A percentile compares a stretch with the other conserved stretches of the same genome.
phyloP scores from a whole-genome alignment of 2,113 vertebrate genomes.

The Atherinomorus stipes region DNA sequence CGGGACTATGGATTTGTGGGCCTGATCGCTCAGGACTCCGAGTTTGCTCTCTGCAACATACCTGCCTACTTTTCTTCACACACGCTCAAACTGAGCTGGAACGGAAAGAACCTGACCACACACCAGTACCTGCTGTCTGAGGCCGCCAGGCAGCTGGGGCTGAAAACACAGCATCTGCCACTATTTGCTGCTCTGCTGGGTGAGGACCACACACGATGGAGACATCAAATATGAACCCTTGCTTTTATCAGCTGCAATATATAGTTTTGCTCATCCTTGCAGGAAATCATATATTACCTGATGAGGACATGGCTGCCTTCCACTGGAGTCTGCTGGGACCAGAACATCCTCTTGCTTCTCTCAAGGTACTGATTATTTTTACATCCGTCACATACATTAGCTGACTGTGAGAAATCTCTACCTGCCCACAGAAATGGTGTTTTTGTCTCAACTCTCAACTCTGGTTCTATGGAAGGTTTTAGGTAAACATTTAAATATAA shows the following conservation, averaged over 20 bases:
- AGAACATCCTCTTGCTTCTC: constrained; percentile 92
- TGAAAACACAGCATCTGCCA: constrained; percentile 90
- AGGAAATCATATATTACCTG: constrained; percentile 96
- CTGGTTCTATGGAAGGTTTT: too few relatives aligned
- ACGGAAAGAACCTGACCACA: constrained; percentile 94
- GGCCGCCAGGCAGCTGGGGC: constrained; percentile 91
- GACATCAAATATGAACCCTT: too few relatives aligned
- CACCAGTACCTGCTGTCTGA: constrained; percentile 94
- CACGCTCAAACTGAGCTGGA: constrained; percentile 94
- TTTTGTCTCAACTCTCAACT: too few relatives aligned
- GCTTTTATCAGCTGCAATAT: background rate
- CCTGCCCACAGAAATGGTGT: too few relatives aligned
- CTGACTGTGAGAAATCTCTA: background rate
- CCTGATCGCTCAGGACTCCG: constrained; percentile 92
- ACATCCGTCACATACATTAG: background rate
- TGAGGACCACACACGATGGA: constrained; percentile 57
- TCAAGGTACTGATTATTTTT: constrained; percentile 84
- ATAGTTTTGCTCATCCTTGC: constrained; percentile 14
- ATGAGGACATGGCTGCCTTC: constrained; percentile 95
- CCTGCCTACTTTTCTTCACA: constrained; percentile 93
- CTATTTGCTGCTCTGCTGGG: constrained; percentile 92
- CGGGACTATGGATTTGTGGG: constrained; percentile 92
- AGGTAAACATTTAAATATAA: too few relatives aligned
- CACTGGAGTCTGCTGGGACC: constrained; percentile 95
- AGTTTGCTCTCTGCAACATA: constrained; percentile 93